Evolutionary conservation across 2,888 invertebrate species (phyloP), one percentile per base, ranked within the genome.

Genomic region (Crossocerus cetratus): DNA sequence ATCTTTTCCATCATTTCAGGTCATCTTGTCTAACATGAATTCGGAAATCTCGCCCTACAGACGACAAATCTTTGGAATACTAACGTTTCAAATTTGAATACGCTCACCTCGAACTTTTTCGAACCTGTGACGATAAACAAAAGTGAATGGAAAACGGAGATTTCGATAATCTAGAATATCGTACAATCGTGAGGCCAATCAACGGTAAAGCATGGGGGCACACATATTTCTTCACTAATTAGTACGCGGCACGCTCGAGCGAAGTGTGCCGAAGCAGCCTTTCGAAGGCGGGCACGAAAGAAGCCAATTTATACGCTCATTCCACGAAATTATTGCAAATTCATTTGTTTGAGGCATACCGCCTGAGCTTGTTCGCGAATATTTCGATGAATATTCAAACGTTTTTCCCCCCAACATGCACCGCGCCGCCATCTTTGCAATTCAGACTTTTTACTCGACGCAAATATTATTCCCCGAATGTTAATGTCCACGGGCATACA

Each of bases 321-420:
- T 72, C 57, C 45, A 49, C 64, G 63, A 73, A 83, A 80, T 83
- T 72, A 83, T 80, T 76, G 76, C 71, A 74, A 75, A 77, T 77
- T 84, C 77, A 83, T 81, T 80, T 73, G 61, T 65, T 69, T 72
- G 63, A 57, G 65, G 57, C 58, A 72, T 14, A 55, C 59, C 60
- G 45, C 58, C 70, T 49, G 59, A 65, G 57, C 32, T 56, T 72
- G 69, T 65, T 77, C 70, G 78, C 32, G 76, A 77, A 74, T 80
- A 79, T 69, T 68, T 69, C 78, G 76, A 82, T 76, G 74, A 82
- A 78, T 76, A 78, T 80, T 78, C 67, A 42, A 49, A 8, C 43
- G n/a, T 60, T 43, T 53, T 49, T 59, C 43, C 43, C 44, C 11
- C 16, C 14, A 13, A 4, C 14, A 13, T 49, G 14, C 5, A 49